Percentiles rank a stretch among this genome's conserved stretches.
These are phyloP conservation scores for Probosciger aterrimus DNA, from an alignment of 2,113 vertebrate species.

Conservation along the genomic window DNA sequence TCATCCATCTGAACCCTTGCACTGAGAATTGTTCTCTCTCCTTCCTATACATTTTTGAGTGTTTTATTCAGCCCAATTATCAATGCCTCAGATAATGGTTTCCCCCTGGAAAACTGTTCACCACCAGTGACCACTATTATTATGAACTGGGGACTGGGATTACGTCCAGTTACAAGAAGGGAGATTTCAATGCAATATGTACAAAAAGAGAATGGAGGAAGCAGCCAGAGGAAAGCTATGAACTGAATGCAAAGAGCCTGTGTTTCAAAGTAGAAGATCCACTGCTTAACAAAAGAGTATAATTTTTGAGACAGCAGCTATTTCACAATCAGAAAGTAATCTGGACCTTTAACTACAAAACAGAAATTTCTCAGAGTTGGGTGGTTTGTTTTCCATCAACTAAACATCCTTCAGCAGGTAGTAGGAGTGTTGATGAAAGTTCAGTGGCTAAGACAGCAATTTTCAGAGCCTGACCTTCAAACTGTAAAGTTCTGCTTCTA, in stretches of 20 bases:
- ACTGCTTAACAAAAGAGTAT: neutral
- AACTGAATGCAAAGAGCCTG: neutral
- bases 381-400: neutral
- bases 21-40: constrained; percentile 6
- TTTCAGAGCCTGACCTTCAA: neutral
- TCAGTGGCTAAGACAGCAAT: neutral
- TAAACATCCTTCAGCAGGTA: neutral
- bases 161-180: neutral
- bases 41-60: neutral
- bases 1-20: neutral
- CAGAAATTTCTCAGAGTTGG: neutral
- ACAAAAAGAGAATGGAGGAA: neutral
- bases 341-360: neutral
- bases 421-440: neutral
- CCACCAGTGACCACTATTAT: neutral
- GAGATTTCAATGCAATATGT: neutral
- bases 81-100: constrained; percentile 3
- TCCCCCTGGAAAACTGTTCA: neutral
- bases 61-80: neutral
- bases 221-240: neutral
- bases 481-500: neutral
- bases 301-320: neutral
- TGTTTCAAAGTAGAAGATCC: neutral
- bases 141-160: neutral
- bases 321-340: neutral